phyloP scores from a whole-genome alignment of 2,888 invertebrate genomes.

The Cheilosia impressa region DNA sequence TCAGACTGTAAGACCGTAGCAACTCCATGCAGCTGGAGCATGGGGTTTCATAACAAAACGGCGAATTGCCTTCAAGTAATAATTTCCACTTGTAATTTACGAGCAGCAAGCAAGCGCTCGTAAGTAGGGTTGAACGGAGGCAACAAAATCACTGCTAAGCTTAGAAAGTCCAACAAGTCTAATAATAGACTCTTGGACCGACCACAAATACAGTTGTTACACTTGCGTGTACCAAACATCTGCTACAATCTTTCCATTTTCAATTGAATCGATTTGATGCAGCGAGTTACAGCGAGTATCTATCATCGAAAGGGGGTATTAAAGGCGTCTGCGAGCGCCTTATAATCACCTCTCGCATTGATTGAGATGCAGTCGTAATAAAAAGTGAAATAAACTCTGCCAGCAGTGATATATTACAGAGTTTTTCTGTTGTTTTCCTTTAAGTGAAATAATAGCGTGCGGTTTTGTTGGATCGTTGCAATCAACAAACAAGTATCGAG shows the following conservation, averaged over 20 bases:
- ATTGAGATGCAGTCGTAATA: conserved; percentile 43
- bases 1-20: not conserved
- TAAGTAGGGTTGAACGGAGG: conserved; percentile 13
- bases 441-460: conserved; percentile 4
- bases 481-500: not conserved
- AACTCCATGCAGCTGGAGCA: conserved; percentile 11
- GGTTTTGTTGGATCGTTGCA: not conserved
- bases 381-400: conserved; percentile 7
- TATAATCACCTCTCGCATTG: conserved; percentile 25
- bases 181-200: conserved; percentile 32
- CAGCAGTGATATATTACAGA: conserved; percentile 1
- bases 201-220: conserved; percentile 25
- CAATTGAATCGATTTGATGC: conserved; percentile 47
- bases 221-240: conserved; percentile 21
- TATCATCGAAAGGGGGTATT: conserved; percentile 11
- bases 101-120: not conserved
- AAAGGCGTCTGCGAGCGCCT: not conserved
- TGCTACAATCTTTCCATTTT: conserved; percentile 44
- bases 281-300: conserved; percentile 17
- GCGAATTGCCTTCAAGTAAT: conserved; percentile 26
- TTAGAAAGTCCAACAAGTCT: conserved; percentile 41
- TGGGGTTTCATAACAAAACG: conserved; percentile 24
- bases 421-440: not conserved
- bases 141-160: conserved; percentile 14
- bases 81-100: conserved; percentile 54